These are phyloP conservation scores for Macrocentrus cingulum DNA, from an alignment of 1,140 invertebrate species.

Conservation along the genomic window DNA sequence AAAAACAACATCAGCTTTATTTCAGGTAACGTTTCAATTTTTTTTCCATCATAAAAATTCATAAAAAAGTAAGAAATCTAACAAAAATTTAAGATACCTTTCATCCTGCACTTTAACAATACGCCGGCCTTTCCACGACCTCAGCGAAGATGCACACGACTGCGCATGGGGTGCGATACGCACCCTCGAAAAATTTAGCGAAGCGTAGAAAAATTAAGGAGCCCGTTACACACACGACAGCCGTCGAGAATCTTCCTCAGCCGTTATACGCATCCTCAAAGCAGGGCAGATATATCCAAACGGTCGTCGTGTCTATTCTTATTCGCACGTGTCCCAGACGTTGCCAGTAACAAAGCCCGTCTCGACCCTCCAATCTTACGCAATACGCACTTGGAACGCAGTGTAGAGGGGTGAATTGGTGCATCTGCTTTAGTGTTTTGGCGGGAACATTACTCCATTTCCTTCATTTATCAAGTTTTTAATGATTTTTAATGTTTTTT, in stretches of 20 bases:
- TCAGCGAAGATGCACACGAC: too few relatives aligned
- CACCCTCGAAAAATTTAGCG: slow-evolving; percentile 4
- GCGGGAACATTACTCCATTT: too few relatives aligned
- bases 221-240: not conserved
- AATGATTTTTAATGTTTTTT: too few relatives aligned
- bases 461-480: too few relatives aligned
- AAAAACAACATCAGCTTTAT: slow-evolving; percentile 35
- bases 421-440: slow-evolving; percentile 13
- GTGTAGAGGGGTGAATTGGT: not conserved
- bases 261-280: slow-evolving; percentile 9
- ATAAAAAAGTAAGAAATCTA: not conserved
- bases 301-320: slow-evolving; percentile 18
- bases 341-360: not conserved
- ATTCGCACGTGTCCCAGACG: slow-evolving; percentile 13
- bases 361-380: slow-evolving; percentile 12
- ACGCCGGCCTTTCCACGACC: too few relatives aligned
- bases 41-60: not conserved
- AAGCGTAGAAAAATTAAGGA: slow-evolving; percentile 16
- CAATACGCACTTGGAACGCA: not conserved
- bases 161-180: not conserved
- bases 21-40: slow-evolving; percentile 42
- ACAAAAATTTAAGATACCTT: not conserved
- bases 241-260: slow-evolving; percentile 15
- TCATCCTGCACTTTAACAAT: too few relatives aligned
- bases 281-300: slow-evolving; percentile 2